Evolutionary conservation across 2,113 vertebrate species (phyloP), one percentile per base, ranked within the genome.

Genomic region (Oceanodroma tethys): DNA sequence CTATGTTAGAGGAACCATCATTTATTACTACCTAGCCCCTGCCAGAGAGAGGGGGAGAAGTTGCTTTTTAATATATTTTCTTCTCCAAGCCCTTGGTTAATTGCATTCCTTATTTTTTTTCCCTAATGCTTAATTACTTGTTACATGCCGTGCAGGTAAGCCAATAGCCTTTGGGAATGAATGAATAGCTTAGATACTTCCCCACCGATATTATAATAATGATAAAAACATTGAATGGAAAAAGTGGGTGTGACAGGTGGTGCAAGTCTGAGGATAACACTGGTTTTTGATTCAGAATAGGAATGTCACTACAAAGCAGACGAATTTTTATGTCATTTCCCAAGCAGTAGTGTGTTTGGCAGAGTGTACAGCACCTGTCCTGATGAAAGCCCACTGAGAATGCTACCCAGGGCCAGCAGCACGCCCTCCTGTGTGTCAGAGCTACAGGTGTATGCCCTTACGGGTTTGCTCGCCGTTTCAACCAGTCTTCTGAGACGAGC

Each of bases 61-160:
- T 14, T 65, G 15, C 16, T 60, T 66, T 90, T 91, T 34, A 85
- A 93, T 91, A 40, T 71, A 60, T 80, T 82, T 66, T 63, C 82
- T 67, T 93, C 56, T 82, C 42, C 26, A 25, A 62, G 56, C 82
- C 56, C 53, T 87, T 81, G 55, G 52, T 95, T 96, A 95, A 96
- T 96, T 84, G 6, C 71, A 85, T 90, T 85, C 70, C 66, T 59
- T 71, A 2, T 45, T 63, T 67, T 76, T 92, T 74, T 38, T 29
- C 5, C 5, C 55, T 88, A 53, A 59, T 86, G 67, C n/a, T 62
- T 97, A 95, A 95, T 96, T 94, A 87, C 45, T 80, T 76, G 75
- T 90, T 92, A 32, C 18, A 11, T 53, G 71, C 60, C 3, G 1
- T 20, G 58, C 62, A 91, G 62, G 91, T 93, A 91, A 91, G 93